Evolutionary conservation across 2,888 invertebrate species (phyloP), one percentile per base, ranked within the genome.

Genomic region (Neelides folsomi): DNA sequence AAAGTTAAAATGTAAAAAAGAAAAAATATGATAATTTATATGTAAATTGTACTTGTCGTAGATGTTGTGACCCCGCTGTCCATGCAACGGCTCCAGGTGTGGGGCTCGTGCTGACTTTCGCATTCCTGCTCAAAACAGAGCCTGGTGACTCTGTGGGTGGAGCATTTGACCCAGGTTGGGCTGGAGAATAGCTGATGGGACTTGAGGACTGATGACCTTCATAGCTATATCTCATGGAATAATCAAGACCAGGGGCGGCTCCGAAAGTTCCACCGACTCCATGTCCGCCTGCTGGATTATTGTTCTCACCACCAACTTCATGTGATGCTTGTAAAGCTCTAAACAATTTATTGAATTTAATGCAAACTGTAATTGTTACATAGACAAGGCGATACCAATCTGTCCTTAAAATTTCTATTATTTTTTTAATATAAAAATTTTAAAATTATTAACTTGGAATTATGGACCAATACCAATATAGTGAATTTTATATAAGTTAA

Each of bases 151-250:
- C 59, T 15, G 63, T 59, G 51, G 65, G 62, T 47, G 66, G 60
- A 68, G 70, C 78, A 68, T 77, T 79, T 65, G 77, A 79, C 68
- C 70, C 75, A n/a, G 76, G 77, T 27, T 78, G 78, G 46, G 78
- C 78, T 18, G 68, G 68, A 40, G 68, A 68, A 38, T 77, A 78
- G 47, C 75, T 76, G 59, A 78, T 76, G 39, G 82, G 85, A 27
- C 27, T 27, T 18, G 85, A 85, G 48, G 82, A 79, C 50, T 82
- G 83, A 35, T 83, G 77, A 41, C 61, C 61, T 70, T 84, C 88
- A 62, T 85, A 86, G 59, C 71, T 70, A 66, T 83, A 83, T 18
- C 68, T 82, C 59, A 83, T 71, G 56, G 82, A 82, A 68, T 85
- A 84, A 70, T 85, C 84, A 43, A 83, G 72, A 13, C 82, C 82